A percentile compares a stretch with the other conserved stretches of the same genome.
phyloP scores from a whole-genome alignment of 1,140 invertebrate species.

The Cotesia vestalis region DNA sequence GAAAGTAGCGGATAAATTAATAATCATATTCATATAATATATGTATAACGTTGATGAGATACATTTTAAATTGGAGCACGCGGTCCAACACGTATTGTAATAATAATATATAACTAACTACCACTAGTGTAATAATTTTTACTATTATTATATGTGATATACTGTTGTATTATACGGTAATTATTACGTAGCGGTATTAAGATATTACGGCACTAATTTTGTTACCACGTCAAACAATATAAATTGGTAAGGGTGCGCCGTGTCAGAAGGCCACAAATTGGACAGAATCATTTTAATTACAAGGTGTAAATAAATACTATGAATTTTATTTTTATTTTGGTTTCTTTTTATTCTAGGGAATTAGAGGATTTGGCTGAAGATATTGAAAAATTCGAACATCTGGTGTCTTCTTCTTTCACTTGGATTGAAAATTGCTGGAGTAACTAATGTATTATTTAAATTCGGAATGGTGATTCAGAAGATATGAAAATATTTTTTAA shows the following conservation, averaged over 20 bases:
- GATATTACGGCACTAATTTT: conserved; percentile 38
- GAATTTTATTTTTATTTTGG: not conserved
- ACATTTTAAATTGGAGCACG: conserved; percentile 27
- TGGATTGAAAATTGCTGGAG: too few species aligned
- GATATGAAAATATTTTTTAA: too few species aligned
- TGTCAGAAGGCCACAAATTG: conserved; percentile 26
- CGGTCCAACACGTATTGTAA: not conserved
- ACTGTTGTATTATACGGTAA: not conserved
- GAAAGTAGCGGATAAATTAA: conserved; percentile 19
- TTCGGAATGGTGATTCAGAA: too few species aligned
- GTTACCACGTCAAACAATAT: conserved; percentile 36
- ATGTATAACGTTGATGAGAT: conserved; percentile 10
- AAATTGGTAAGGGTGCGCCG: conserved; percentile 35
- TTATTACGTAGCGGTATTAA: conserved; percentile 31
- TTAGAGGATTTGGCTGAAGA: too few species aligned
- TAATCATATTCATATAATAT: not conserved
- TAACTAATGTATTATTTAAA: too few species aligned
- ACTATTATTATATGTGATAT: too few species aligned
- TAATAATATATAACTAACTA: not conserved
- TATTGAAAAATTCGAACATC: too few species aligned
- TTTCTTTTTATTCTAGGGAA: not conserved
- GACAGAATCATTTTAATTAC: conserved; percentile 17
- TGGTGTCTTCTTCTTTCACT: too few species aligned
- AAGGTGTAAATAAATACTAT: not conserved
- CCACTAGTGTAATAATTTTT: not conserved